Evolutionary conservation across 2,113 vertebrate genomes (phyloP).

Genomic region (Callocephalon fimbriatum): DNA sequence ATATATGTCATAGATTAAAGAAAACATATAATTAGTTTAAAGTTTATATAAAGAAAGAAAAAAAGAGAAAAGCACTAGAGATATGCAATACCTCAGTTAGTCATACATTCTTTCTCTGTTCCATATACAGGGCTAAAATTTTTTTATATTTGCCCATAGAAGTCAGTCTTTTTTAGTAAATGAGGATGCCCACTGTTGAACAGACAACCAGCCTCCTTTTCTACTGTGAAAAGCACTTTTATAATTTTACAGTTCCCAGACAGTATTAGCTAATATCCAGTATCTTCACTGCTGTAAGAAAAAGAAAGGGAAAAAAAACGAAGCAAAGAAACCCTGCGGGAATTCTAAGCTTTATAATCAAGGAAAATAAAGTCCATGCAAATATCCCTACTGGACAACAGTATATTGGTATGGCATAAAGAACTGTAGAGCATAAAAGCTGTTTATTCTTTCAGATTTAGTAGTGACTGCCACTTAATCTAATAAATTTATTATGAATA

Average conservation of each 20-base stretch:
- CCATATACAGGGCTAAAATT: not conserved
- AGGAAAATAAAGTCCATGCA: not conserved
- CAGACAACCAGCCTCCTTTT: not conserved
- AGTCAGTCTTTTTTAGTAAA: not conserved
- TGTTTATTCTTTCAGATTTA: not conserved
- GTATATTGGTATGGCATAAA: not conserved
- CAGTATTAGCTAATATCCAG: not conserved
- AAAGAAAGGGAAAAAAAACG: not conserved
- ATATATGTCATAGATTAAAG: not conserved
- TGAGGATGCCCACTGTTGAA: not conserved
- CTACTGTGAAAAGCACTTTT: accelerated
- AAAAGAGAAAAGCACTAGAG: not conserved
- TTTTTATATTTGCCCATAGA: not conserved
- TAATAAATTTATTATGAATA: not conserved
- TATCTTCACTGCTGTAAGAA: not conserved
- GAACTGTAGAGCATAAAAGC: not conserved
- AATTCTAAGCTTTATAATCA: not conserved
- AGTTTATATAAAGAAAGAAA: not conserved
- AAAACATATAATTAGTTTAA: not conserved
- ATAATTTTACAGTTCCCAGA: not conserved
- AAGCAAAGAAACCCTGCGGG: not conserved
- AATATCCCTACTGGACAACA: not conserved
- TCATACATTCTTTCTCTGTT: not conserved
- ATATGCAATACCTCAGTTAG: not conserved
- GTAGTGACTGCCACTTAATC: not conserved